Evolutionary conservation across 2,113 vertebrate species (phyloP).

Genomic region (Myotis lucifugus): DNA sequence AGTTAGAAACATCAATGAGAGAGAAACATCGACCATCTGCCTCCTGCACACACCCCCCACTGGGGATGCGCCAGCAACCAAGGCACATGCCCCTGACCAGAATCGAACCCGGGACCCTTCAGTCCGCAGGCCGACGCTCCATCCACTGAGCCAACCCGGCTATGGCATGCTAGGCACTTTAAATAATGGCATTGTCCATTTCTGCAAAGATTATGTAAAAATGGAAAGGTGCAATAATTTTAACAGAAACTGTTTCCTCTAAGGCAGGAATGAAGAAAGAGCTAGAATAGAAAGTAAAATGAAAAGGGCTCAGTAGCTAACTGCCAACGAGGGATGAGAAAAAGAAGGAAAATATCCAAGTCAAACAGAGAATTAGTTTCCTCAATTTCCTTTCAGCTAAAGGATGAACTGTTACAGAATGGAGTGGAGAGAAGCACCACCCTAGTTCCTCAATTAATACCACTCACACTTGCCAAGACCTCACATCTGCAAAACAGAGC

Average conservation of each 20-base stretch:
- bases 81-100: too few species aligned
- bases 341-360: not conserved
- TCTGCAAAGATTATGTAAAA: not conserved
- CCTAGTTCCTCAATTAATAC: accelerated
- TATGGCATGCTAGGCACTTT: not conserved
- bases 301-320: not conserved
- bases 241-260: not conserved
- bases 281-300: not conserved
- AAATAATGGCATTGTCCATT: not conserved
- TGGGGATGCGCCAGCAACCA: too few species aligned
- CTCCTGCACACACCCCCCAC: too few species aligned
- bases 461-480: not conserved
- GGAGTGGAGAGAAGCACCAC: too few species aligned
- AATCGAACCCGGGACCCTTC: too few species aligned
- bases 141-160: too few species aligned
- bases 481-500: not conserved
- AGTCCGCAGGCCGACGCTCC: too few species aligned
- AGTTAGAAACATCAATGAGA: too few species aligned
- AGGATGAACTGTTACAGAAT: too few species aligned
- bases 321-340: not conserved
- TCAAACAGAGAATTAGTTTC: not conserved
- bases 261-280: not conserved
- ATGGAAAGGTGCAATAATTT: not conserved
- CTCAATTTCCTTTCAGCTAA: not conserved
- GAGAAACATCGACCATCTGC: too few species aligned